Conservation (phyloP, 2,113 vertebrate species). For the Columbina picui region DNA sequence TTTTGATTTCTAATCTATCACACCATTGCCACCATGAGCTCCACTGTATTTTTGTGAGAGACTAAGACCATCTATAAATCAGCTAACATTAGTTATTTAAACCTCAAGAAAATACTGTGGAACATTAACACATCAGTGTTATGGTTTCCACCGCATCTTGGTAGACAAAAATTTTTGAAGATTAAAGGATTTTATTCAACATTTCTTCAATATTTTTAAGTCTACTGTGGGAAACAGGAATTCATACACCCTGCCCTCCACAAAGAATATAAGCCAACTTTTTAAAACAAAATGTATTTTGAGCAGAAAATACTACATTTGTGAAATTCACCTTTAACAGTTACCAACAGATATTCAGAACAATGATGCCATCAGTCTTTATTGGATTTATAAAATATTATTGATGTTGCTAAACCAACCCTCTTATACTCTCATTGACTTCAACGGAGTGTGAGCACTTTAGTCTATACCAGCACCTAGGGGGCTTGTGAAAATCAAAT, state of each 20-base stretch:
- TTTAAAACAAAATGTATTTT: background rate
- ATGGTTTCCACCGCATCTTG: background rate
- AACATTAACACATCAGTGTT: background rate
- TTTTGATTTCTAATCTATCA: background rate
- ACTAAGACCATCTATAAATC: background rate
- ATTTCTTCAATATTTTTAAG: background rate
- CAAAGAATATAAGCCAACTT: background rate
- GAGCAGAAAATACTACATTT: background rate
- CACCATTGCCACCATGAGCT: background rate
- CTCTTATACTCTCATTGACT: background rate
- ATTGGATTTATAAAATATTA: background rate
- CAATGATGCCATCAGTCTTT: background rate
- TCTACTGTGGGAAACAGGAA: background rate
- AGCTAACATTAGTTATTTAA: background rate
- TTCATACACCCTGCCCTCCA: fast-evolving
- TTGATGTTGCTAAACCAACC: background rate
- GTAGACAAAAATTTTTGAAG: background rate
- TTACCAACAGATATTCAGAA: background rate
- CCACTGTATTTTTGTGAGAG: background rate
- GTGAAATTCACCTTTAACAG: background rate
- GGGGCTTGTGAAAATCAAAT: background rate
- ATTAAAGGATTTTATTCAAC: background rate
- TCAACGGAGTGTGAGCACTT: background rate
- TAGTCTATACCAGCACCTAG: background rate
- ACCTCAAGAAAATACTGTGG: background rate